Percentiles rank a stretch among this genome's conserved stretches.
phyloP scores from a whole-genome alignment of 1,140 invertebrate genomes.

The Ganaspis sp. region DNA sequence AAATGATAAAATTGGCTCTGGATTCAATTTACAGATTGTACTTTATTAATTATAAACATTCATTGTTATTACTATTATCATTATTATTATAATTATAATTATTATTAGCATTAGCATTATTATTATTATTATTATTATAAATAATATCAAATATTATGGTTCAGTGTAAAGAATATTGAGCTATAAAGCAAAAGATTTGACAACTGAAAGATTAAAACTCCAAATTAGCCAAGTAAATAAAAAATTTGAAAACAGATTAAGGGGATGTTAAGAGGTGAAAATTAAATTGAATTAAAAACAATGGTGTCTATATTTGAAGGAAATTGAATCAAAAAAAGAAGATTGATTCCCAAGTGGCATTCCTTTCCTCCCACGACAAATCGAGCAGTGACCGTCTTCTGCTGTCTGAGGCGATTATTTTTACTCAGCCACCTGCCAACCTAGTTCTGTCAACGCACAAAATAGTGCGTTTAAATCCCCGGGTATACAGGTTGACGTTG shows the following conservation, averaged over 20 bases:
- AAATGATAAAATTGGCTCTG: no score
- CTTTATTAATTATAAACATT: no score
- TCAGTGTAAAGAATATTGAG: no score
- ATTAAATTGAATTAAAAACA: not conserved
- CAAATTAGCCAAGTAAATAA: no score
- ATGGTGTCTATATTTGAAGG: not conserved
- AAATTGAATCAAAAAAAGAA: not conserved
- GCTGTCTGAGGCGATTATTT: constrained; percentile 15
- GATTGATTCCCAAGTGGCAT: constrained; percentile 3
- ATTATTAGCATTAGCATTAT: no score
- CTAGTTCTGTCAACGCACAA: constrained; percentile 16
- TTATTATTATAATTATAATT: no score
- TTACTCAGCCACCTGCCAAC: constrained; percentile 11
- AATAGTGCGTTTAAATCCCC: constrained; percentile 5
- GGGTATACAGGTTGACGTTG: not conserved
- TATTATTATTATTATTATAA: no score
- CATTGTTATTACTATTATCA: no score
- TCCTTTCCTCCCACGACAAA: constrained; percentile 3
- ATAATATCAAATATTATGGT: no score
- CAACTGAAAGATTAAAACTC: no score
- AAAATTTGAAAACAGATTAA: not conserved
- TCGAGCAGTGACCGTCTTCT: not conserved
- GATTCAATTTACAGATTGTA: no score
- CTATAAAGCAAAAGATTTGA: no score
- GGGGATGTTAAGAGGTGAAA: not conserved